phyloP scores from a whole-genome alignment of 64 coral and sea anemone species.

The Pachyseris speciosa region DNA sequence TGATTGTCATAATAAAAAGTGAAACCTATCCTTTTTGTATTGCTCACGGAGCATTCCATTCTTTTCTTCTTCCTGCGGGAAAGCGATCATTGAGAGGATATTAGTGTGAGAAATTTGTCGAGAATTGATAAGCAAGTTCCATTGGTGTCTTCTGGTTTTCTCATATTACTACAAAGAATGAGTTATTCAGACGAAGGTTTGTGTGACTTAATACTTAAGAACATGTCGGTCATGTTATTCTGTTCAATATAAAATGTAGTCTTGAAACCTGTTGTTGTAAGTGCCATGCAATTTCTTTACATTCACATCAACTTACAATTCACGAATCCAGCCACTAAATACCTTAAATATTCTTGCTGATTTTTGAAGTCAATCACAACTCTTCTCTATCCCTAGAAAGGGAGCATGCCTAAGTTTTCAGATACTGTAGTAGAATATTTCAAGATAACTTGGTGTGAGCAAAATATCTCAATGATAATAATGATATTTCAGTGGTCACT shows the following conservation, averaged over 20 bases:
- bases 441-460: too few species aligned
- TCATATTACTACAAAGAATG: conserved; percentile 5
- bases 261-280: background rate
- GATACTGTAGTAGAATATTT: too few species aligned
- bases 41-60: background rate
- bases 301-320: too few species aligned
- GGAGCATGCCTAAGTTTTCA: too few species aligned
- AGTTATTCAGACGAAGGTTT: conserved; percentile 9
- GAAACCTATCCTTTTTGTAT: conserved; percentile 27
- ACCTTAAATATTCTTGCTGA: background rate
- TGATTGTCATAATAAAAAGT: background rate
- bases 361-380: too few species aligned
- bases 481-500: background rate
- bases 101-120: conserved; percentile 18
- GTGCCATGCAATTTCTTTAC: background rate
- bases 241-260: background rate
- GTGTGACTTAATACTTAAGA: background rate
- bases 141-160: background rate
- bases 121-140: background rate
- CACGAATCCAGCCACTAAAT: too few species aligned
- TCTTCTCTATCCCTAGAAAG: too few species aligned
- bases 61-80: background rate
- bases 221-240: background rate
- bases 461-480: background rate
- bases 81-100: background rate